A percentile compares a stretch with the other conserved stretches of the same genome.
Evolutionary conservation across 2,113 vertebrate species (phyloP).

Genomic region (Dromas ardeola): DNA sequence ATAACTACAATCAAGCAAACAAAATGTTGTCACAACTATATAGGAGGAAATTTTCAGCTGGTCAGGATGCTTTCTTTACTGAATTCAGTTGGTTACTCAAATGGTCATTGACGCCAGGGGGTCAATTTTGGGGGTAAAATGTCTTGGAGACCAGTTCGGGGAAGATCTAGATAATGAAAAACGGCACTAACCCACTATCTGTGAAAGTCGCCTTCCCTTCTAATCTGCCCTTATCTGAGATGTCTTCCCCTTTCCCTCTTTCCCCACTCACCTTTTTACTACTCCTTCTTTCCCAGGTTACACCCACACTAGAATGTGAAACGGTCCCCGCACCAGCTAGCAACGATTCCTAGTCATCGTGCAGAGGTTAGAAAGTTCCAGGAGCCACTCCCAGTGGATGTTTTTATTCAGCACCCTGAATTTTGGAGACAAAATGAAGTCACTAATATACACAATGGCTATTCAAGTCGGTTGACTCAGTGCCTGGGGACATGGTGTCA

Average conservation of each 20-base stretch:
- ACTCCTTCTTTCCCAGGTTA: background rate
- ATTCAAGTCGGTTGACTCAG: background rate
- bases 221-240: background rate
- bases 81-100: background rate
- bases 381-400: background rate
- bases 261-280: background rate
- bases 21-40: background rate
- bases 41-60: background rate
- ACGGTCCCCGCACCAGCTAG: accelerated
- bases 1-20: background rate
- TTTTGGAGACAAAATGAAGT: background rate
- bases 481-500: background rate
- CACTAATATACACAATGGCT: background rate
- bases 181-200: background rate
- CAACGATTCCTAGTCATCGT: background rate
- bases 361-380: background rate
- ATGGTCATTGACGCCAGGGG: background rate
- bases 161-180: background rate
- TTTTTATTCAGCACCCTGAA: background rate
- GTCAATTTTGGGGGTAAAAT: background rate
- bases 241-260: background rate
- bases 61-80: background rate
- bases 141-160: accelerated
- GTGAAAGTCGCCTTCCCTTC: background rate
- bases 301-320: accelerated